Base-by-base conservation (phyloP, 2,113 vertebrate species). In the Epinephelus fuscoguttatus region DNA sequence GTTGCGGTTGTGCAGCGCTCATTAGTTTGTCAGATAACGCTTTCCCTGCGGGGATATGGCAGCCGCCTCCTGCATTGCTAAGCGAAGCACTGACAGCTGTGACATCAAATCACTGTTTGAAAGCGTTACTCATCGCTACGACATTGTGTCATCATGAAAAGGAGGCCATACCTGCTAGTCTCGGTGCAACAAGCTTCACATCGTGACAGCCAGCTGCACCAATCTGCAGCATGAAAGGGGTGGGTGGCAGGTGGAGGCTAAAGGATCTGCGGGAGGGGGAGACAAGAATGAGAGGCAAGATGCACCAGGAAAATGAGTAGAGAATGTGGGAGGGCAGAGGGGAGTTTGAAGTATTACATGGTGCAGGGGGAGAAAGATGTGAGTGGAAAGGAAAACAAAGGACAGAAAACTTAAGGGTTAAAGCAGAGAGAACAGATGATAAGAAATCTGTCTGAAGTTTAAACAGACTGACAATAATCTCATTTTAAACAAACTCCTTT, bases 101-200 rank as follows among this genome's bases (percentile, higher is more conserved):
- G 90, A 91, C 92, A 93, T 91, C 88, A 86, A 87, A 89, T 91
- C 90, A 40, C 87, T 87, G 90, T 93, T 87, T 91, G 84, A 92
- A 89, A 91, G 90, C 70, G 50, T 78, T 89, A 88, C 86, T 87
- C 86, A 83, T 89, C 66, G 57, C 87, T 76, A 81, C 84, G 67
- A 91, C 91, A 90, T 88, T 84, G 88, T 92, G 92, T 90, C 87
- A 90, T 89, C 84, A 81, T 89, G 82, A 89, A 90, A 91, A 89
- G 84, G 81, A 78, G 89, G 83, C 88, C 84, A 75, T 88, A 87
- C 81, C 82, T 87, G 86, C 85, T 82, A 84, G 73, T 89, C 71
- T 84, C 52, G 23, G 75, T 57, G 89, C 86, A 89, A 87, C 91
- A 80, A 71, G 87, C 81, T 45, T 81, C 84, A 86, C 86, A 66